A percentile compares a stretch with the other conserved stretches of the same genome.
phyloP scores from a whole-genome alignment of 2,888 invertebrate species.

The Phorcus lineatus region DNA sequence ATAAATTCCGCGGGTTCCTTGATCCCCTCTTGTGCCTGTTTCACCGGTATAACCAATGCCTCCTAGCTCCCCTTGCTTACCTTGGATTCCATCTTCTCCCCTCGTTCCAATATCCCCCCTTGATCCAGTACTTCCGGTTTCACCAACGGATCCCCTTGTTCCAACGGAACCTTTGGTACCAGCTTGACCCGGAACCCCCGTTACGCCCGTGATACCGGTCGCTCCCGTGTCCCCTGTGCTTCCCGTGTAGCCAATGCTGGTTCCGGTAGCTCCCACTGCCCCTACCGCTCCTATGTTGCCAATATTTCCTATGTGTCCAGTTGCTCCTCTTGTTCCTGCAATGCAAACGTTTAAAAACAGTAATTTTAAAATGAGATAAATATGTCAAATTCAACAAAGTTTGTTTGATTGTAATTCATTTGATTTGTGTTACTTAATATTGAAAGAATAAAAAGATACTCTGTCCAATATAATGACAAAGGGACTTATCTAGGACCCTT shows the following conservation, averaged over 20 bases:
- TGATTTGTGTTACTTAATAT: too few species aligned
- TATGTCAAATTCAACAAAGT: too few species aligned
- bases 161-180: not conserved
- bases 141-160: not conserved
- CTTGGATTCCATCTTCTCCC: not conserved
- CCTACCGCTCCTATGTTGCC: not conserved
- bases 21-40: not conserved
- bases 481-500: too few species aligned
- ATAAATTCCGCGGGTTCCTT: not conserved
- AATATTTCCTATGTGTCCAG: not conserved
- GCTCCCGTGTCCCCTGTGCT: not conserved
- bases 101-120: not conserved
- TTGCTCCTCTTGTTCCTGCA: not conserved
- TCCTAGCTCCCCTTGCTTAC: not conserved
- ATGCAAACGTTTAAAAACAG: too few species aligned
- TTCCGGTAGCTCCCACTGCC: too few species aligned
- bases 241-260: too few species aligned
- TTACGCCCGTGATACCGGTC: not conserved
- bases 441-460: too few species aligned
- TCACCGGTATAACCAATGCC: too few species aligned
- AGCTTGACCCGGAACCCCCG: not conserved
- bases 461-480: too few species aligned
- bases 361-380: too few species aligned
- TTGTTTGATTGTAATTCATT: too few species aligned
- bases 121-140: not conserved